Percentiles rank a stretch among this genome's conserved stretches.
phyloP scores from a whole-genome alignment of 1,140 invertebrate genomes.

The Onthophagus taurus region DNA sequence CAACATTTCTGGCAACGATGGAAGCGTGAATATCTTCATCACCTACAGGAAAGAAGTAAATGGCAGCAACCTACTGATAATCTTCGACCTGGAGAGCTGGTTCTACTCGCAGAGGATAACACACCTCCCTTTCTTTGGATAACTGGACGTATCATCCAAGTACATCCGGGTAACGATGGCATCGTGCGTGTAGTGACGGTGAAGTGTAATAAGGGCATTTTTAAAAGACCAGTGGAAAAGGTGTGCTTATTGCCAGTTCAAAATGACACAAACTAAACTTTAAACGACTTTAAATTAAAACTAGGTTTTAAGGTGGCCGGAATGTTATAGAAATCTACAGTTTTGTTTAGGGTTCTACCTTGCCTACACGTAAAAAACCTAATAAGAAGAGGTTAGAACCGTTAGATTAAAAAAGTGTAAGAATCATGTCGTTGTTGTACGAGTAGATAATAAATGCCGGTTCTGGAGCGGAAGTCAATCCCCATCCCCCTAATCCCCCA shows the following conservation, averaged over 20 bases:
- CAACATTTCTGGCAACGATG: conserved; percentile 5
- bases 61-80: not conserved
- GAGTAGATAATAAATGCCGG: too few species aligned
- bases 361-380: too few species aligned
- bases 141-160: conserved; percentile 14
- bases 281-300: too few species aligned
- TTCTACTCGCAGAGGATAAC: conserved; percentile 22
- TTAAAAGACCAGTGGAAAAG: conserved; percentile 17
- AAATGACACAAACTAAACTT: not conserved
- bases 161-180: conserved; percentile 22
- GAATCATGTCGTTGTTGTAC: too few species aligned
- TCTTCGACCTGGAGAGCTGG: conserved; percentile 14
- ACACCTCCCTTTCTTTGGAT: conserved; percentile 20
- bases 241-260: not conserved
- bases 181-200: conserved; percentile 19
- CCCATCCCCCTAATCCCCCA: too few species aligned
- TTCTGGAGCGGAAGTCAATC: too few species aligned
- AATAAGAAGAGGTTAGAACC: too few species aligned
- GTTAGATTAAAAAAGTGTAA: too few species aligned
- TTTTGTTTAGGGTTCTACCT: too few species aligned
- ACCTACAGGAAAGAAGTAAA: not conserved
- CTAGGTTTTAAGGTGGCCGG: too few species aligned
- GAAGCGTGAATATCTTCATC: not conserved
- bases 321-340: too few species aligned
- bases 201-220: conserved; percentile 14